Evolutionary conservation across 2,113 vertebrate species (phyloP), one percentile per base, ranked within the genome.

Genomic region (Todiramphus chloris): DNA sequence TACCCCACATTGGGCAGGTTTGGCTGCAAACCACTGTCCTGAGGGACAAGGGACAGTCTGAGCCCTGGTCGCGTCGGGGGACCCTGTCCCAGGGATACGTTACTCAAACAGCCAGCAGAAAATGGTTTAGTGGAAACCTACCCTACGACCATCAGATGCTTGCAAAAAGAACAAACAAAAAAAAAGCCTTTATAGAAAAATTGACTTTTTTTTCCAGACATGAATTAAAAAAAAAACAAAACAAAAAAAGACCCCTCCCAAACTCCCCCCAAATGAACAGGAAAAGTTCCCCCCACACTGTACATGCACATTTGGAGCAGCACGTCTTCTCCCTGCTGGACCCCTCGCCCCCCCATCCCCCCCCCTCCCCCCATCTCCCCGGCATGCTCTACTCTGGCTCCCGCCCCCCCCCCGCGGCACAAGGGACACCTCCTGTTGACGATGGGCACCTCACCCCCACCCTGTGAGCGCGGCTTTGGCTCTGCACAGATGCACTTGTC

Each of bases 101-200:
- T 78, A 89, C 94, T 90, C 87, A 90, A 94, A 92, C 35, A 94
- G 76, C 91, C 96, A 89, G 91, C 90, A 96, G 95, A 97, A 94
- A 97, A 97, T 50, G 53, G 81, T 44, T 74, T 83, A 83, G 79
- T 59, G 90, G 86, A 95, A 95, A 97, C 97, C 96, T 85, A 95
- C 95, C 97, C 94, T 96, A 89, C 58, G 94, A 89, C 91, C 93
- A 94, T 96, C 96, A 96, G 96, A 97, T 86, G 95, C 97, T 97
- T 97, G 96, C 95, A 94, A 95, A 95, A 93, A 94, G 92, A 96
- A 95, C 68, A 95, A 97, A 97, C 92, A 96, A 95, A 46, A 96
- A 77, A 91, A 92, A 96, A 96, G 51, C 70, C 96, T 97, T 96
- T 96, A 88, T 95, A 87, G 85, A 94, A 97, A 93, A 87, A 55